Conservation (phyloP, 2,113 vertebrate species). For the Apus apus region DNA sequence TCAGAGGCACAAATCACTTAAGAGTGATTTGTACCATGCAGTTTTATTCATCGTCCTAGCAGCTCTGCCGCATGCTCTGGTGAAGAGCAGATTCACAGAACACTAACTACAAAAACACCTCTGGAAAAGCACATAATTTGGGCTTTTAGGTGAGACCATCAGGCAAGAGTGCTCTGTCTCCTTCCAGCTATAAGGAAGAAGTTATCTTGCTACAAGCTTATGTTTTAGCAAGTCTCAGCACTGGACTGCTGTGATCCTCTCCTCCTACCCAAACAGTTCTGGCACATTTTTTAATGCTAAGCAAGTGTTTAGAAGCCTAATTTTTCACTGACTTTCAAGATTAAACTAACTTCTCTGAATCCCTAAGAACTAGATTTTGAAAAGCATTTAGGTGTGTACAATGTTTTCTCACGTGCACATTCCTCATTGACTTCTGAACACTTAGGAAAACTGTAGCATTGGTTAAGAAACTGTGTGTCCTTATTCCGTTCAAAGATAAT, state of each 20-base stretch:
- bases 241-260: neutral
- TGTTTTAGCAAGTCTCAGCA: neutral
- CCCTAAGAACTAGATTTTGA: neutral
- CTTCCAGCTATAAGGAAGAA: neutral
- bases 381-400: neutral
- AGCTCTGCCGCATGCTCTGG: neutral
- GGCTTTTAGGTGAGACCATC: neutral
- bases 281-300: neutral
- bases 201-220: neutral
- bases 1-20: slow-evolving; percentile 33
- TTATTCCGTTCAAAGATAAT: neutral
- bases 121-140: neutral
- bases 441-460: neutral
- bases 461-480: neutral
- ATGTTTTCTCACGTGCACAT: neutral
- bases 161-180: neutral
- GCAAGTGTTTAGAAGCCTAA: neutral
- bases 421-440: neutral
- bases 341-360: neutral
- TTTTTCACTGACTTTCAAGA: neutral
- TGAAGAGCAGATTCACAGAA: neutral
- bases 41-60: neutral
- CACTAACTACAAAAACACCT: neutral
- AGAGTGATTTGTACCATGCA: neutral
- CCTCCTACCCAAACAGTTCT: neutral